phyloP scores from a whole-genome alignment of 1,140 invertebrate species.

The Bilobella aurantiaca region DNA sequence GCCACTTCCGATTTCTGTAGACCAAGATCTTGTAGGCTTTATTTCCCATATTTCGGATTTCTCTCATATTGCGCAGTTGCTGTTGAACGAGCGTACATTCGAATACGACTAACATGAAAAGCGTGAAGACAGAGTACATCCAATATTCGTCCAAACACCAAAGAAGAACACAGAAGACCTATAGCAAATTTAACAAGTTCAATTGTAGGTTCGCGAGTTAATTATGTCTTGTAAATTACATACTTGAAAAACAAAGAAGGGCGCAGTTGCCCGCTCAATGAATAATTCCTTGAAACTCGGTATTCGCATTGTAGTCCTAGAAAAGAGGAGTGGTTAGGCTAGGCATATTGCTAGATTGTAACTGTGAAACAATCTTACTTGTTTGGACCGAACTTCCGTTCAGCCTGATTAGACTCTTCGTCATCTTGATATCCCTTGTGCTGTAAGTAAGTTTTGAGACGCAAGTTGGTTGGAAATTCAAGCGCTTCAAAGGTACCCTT shows the following conservation, averaged over 20 bases:
- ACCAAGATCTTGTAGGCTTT: constrained; percentile 88
- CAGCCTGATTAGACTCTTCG: constrained; percentile 57
- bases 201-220: neutral
- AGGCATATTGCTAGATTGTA: constrained; percentile 5
- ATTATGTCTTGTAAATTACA: neutral
- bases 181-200: constrained; percentile 30
- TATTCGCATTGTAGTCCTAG: constrained; percentile 74
- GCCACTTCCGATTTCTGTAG: no score
- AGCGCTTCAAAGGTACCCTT: constrained; percentile 68
- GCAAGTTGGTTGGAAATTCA: constrained; percentile 66
- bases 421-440: constrained; percentile 83
- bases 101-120: constrained; percentile 94
- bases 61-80: constrained; percentile 95
- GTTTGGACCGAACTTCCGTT: constrained; percentile 79
- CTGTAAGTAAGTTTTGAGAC: constrained; percentile 62
- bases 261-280: constrained; percentile 92
- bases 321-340: constrained; percentile 23
- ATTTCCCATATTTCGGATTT: constrained; percentile 99
- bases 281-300: constrained; percentile 95
- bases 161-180: constrained; percentile 91
- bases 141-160: constrained; percentile 99
- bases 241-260: constrained; percentile 74
- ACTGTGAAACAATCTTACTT: constrained; percentile 50
- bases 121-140: constrained; percentile 95
- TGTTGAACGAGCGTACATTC: constrained; percentile 98